Evolutionary conservation across 2,888 invertebrate genomes (phyloP).

Genomic region (Rhamnusium bicolor): DNA sequence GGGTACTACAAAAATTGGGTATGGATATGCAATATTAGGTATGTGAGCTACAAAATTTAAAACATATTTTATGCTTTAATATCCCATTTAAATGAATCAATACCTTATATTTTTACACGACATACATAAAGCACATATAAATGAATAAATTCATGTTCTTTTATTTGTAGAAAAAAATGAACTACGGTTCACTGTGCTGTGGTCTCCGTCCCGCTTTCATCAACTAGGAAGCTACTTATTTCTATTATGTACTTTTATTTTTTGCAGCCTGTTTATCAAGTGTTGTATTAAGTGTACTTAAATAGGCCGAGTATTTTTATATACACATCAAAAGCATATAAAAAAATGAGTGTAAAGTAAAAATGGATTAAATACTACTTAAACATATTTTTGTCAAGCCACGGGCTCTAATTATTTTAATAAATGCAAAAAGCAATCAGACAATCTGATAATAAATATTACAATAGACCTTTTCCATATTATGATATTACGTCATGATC

Average conservation of each 20-base stretch:
- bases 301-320: background rate
- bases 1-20: conserved; percentile 91
- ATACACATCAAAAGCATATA: background rate
- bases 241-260: conserved; percentile 4
- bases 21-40: conserved; percentile 88
- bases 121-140: background rate
- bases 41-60: conserved; percentile 54
- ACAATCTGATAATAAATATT: background rate
- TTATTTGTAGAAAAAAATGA: conserved; percentile 76
- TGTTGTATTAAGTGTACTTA: conserved; percentile 14
- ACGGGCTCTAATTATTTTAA: too few species aligned
- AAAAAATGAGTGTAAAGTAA: too few species aligned
- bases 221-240: conserved; percentile 75
- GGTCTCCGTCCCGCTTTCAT: conserved; percentile 83
- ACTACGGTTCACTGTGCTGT: conserved; percentile 82
- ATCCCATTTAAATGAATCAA: background rate
- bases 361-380: too few species aligned
- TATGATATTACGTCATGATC: too few species aligned
- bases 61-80: background rate
- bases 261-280: conserved; percentile 16
- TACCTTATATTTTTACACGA: background rate
- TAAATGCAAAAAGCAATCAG: background rate
- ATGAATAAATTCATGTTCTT: background rate
- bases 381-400: background rate
- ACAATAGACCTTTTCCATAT: too few species aligned